Conservation (phyloP, 2,888 invertebrate species). For the Lepidocyrtinus sp. region DNA sequence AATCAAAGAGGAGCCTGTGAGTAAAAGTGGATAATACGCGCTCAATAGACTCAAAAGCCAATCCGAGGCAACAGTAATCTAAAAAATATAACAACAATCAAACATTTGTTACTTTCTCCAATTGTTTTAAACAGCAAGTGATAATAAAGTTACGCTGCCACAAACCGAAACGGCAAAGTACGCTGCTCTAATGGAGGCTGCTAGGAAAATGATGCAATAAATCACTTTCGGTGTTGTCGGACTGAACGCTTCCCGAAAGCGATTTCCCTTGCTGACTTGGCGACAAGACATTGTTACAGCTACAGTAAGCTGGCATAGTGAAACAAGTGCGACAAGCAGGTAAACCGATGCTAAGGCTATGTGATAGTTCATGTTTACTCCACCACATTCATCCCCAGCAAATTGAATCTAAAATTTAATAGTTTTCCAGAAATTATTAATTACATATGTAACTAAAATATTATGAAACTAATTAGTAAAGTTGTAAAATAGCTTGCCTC, state of each 20-base stretch:
- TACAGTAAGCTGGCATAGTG: slow-evolving; percentile 87
- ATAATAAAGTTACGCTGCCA: slow-evolving; percentile 66
- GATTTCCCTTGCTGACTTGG: slow-evolving; percentile 78
- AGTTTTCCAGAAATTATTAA: background rate
- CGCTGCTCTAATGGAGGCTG: slow-evolving; percentile 87
- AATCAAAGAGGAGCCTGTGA: slow-evolving; percentile 90
- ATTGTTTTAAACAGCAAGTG: background rate
- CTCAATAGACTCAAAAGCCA: slow-evolving; percentile 91
- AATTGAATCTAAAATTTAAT: slow-evolving; percentile 76
- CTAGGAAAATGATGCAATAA: slow-evolving; percentile 89
- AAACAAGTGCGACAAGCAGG: slow-evolving; percentile 86
- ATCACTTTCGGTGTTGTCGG: slow-evolving; percentile 92
- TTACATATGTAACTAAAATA: background rate
- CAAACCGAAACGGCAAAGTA: slow-evolving; percentile 92
- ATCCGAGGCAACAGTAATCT: slow-evolving; percentile 85
- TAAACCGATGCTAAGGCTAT: slow-evolving; percentile 79
- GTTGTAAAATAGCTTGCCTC: slow-evolving; percentile 78
- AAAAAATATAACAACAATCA: slow-evolving; percentile 70
- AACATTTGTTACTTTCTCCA: no score
- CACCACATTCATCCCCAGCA: slow-evolving; percentile 86
- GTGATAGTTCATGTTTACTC: slow-evolving; percentile 87
- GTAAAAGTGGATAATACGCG: slow-evolving; percentile 90
- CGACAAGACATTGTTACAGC: slow-evolving; percentile 76
- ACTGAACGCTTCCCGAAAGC: slow-evolving; percentile 86
- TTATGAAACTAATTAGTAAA: no score